Evolutionary conservation across 2,113 vertebrate genomes (phyloP).

Genomic region (Lampris incognitus): DNA sequence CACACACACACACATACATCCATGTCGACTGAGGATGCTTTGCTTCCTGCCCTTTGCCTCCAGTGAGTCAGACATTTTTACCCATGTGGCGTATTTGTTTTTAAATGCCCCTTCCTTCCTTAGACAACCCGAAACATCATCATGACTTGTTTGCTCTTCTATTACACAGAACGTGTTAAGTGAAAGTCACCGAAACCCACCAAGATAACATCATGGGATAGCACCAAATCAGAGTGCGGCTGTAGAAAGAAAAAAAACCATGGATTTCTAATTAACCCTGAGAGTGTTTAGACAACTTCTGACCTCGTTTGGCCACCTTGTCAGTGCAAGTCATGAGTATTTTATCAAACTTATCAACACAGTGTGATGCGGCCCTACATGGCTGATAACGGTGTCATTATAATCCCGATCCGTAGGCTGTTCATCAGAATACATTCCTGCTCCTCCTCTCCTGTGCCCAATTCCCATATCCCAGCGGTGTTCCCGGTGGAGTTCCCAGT

Average conservation of each 20-base stretch:
- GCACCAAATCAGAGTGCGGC: not conserved
- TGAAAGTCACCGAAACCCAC: too few species aligned
- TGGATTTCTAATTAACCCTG: too few species aligned
- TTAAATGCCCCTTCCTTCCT: slow-evolving; percentile 62
- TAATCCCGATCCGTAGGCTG: slow-evolving; percentile 13
- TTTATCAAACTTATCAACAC: not conserved
- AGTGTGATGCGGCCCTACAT: slow-evolving; percentile 21
- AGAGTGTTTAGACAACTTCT: too few species aligned
- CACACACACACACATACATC: slow-evolving; percentile 24
- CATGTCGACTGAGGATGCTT: slow-evolving; percentile 53
- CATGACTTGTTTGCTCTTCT: slow-evolving; percentile 12
- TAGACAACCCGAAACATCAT: slow-evolving; percentile 41
- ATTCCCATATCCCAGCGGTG: slow-evolving; percentile 56
- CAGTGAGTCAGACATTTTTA: slow-evolving; percentile 66
- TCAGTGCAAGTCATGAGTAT: too few species aligned
- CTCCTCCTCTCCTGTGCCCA: slow-evolving; percentile 38
- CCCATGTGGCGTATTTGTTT: slow-evolving; percentile 60
- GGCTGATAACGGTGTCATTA: not conserved
- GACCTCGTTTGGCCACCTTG: too few species aligned
- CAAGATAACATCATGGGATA: too few species aligned
- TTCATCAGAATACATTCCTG: slow-evolving; percentile 16
- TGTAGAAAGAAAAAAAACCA: not conserved
- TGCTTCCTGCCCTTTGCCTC: slow-evolving; percentile 62
- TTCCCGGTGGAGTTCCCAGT: slow-evolving; percentile 68
- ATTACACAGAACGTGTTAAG: slow-evolving; percentile 9